Percentiles rank a stretch among this genome's conserved stretches.
Evolutionary conservation across 1,140 invertebrate genomes (phyloP).

Genomic region (Himalopsyche phryganea): DNA sequence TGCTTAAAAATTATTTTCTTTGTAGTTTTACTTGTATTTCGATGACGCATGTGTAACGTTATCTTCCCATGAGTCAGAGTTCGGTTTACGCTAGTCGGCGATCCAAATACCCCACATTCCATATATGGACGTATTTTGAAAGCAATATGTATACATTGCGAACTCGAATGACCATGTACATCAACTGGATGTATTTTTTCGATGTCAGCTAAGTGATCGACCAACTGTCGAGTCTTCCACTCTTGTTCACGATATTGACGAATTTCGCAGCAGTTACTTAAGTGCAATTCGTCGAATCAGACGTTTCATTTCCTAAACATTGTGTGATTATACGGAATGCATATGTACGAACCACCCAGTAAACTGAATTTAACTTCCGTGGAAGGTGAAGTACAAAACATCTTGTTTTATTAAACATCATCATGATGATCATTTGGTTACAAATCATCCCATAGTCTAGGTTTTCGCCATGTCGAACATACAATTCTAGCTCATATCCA

Average conservation of each 20-base stretch:
- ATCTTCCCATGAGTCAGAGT: slow-evolving; percentile 27
- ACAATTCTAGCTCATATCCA: too few species aligned
- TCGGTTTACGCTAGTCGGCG: slow-evolving; percentile 4
- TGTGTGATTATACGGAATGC: slow-evolving; percentile 42
- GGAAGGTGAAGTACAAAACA: slow-evolving; percentile 51
- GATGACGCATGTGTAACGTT: slow-evolving; percentile 31
- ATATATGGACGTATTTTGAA: slow-evolving; percentile 52
- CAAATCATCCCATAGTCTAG: too few species aligned
- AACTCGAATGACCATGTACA: slow-evolving; percentile 34
- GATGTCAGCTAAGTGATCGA: slow-evolving; percentile 35
- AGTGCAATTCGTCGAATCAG: neutral
- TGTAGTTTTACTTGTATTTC: slow-evolving; percentile 42
- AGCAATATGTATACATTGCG: slow-evolving; percentile 35
- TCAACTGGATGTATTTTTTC: slow-evolving; percentile 31
- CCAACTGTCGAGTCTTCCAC: slow-evolving; percentile 5
- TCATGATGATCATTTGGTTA: too few species aligned
- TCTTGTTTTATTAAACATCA: too few species aligned
- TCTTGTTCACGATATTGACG: slow-evolving; percentile 29
- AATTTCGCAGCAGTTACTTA: neutral
- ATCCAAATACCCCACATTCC: slow-evolving; percentile 47
- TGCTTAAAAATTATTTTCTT: slow-evolving; percentile 40
- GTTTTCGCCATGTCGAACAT: too few species aligned
- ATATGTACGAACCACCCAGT: slow-evolving; percentile 54
- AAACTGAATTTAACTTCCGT: slow-evolving; percentile 56
- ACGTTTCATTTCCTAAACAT: too few species aligned